Base-by-base conservation (phyloP, 2,888 invertebrate genomes). In the Monopis laevigella region DNA sequence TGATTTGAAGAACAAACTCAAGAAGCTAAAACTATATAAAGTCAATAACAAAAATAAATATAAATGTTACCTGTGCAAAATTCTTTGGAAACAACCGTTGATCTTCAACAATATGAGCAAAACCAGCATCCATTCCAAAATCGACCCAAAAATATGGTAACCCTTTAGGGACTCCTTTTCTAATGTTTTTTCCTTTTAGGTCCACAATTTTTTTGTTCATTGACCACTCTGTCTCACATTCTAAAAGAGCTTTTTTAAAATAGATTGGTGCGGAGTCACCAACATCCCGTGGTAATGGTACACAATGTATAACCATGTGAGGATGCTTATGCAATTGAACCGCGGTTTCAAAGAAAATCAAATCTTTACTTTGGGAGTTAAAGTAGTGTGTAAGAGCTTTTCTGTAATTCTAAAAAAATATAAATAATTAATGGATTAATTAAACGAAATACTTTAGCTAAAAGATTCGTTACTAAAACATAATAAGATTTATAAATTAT, bases 51-150 rank as follows among this genome's bases (percentile, higher is more conserved):
- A 7, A 11, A 29, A 29, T 29, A 29, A n/a, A 29, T 4, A 16
- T 39, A 36, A 14, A 34, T 53, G 56, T 65, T 68, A 92, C 93
- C 82, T 93, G 90, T 3, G 94, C 98, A 84, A 98, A 99, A 68
- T 91, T 90, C 40, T 64, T 72, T 0, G 96, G 93, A 69, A 98
- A 98, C 27, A 86, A 64, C 42, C 87, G 83, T 60, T 94, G 92
- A 66, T 98, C 93, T 74, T 99, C 98, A 55, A 99, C 95, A 0
- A 98, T 93, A 75, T 99, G 98, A 35, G 96, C 98, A 78, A 90
- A 98, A 1, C 98, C 98, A 40, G 89, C 86, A 30, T 91, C 87
- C 77, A 89, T 86, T 12, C 94, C 97, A 81, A 98, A 98, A 66
- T 94, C 90, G 0, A 99, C 91, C 78, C 90, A 88, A 69, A 99